Evolutionary conservation across 2,888 invertebrate genomes (phyloP), one percentile per base, ranked within the genome.

Genomic region (Pristionchus exspectatus): DNA sequence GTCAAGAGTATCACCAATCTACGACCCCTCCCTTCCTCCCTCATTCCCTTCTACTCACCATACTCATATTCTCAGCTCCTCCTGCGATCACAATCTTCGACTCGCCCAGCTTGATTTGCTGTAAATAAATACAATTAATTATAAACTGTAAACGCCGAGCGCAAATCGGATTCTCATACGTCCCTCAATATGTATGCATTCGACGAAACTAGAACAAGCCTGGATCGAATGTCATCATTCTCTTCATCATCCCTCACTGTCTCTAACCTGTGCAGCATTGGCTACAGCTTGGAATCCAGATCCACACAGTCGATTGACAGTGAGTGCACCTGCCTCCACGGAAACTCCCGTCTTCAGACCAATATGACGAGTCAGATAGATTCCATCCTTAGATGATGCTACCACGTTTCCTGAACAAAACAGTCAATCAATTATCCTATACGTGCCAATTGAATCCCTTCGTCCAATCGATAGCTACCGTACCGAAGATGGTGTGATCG

Each of bases 241-340:
- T 14, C 14, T n/a, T 33, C 72, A 30, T 38, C 27, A 14, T 24
- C 16, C 30, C 9, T 72, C 33, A 5, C 33, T 63, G 10, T n/a
- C 33, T 72, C 77, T 77, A 96, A 97, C 97, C 96, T 98, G 98
- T 66, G 97, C 97, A 89, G 97, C 97, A 96, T 97, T 98, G 30
- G 98, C 97, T 91, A 99, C 96, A 0, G 99, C 97, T 95, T 99
- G 99, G 96, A 99, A 99, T 2, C 99, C 99, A 56, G 98, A 98
- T 27, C 99, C 99, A 95, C 99, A 99, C 30, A 99, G 96, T 91
- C 99, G 96, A 96, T 99, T 99, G 85, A 99, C 96, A 87, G 97
- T 97, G 2, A 98, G 96, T 0, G 97, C 98, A 2, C 98, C 98
- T 90, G 96, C 97, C 81, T 97, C 97, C 92, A 97, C 96, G 14